Evolutionary conservation across 1,140 invertebrate species (phyloP).

Genomic region (Tachypleus tridentatus): DNA sequence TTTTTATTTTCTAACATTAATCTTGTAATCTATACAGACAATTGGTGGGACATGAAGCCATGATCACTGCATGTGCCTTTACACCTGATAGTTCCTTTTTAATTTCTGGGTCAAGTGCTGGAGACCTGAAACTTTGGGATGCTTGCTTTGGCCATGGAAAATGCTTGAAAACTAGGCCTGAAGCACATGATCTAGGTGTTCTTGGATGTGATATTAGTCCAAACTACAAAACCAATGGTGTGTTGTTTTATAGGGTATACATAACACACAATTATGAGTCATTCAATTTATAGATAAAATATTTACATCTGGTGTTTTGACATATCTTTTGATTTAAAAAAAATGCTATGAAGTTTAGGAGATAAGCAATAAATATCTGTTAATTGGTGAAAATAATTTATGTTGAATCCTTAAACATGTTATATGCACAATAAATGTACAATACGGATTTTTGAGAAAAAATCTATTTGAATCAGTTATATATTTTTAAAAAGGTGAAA

Average conservation of each 20-base stretch:
- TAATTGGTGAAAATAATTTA: too few relatives aligned
- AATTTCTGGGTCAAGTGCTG: conserved; percentile 50
- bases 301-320: background rate
- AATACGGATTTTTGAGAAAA: too few relatives aligned
- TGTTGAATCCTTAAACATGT: too few relatives aligned
- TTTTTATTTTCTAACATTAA: conserved; percentile 4
- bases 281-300: too few relatives aligned
- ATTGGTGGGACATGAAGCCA: conserved; percentile 52
- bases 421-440: too few relatives aligned
- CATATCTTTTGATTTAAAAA: background rate
- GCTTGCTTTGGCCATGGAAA: conserved; percentile 35
- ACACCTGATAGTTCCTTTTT: conserved; percentile 52
- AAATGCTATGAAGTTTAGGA: too few relatives aligned
- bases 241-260: too few relatives aligned
- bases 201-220: conserved; percentile 50
- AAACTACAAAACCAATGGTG: conserved; percentile 29
- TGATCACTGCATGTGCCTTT: conserved; percentile 43
- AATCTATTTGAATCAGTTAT: too few relatives aligned
- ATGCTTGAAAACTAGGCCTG: conserved; percentile 39
- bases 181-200: conserved; percentile 62
- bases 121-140: conserved; percentile 52
- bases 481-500: too few relatives aligned
- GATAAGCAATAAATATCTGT: too few relatives aligned
- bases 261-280: too few relatives aligned
- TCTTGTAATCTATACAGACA: conserved; percentile 36